These are phyloP conservation scores for Oryzias dopingdopingensis DNA, from an alignment of 2,797 vertebrate species.

Conservation along the genomic window DNA sequence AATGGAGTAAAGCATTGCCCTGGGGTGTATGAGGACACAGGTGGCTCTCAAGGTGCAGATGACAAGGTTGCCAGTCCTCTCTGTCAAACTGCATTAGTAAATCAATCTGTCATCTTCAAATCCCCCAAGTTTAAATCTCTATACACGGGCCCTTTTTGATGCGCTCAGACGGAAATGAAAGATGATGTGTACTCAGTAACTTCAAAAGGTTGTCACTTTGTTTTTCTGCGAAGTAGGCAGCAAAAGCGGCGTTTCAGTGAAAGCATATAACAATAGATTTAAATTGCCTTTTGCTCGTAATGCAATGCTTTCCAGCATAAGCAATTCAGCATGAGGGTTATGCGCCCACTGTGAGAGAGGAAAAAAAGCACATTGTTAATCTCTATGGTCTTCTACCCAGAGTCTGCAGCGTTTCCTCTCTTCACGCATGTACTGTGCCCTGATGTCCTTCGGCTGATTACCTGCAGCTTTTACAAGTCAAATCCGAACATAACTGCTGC, in stretches of 20 bases:
- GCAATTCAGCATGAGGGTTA: constrained; percentile 29
- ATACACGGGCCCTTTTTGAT: constrained; percentile 47
- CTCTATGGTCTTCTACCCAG: constrained; percentile 37
- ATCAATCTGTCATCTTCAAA: constrained; percentile 75
- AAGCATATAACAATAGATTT: constrained; percentile 41
- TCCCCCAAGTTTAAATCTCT: constrained; percentile 61
- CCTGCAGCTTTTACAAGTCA: constrained; percentile 31
- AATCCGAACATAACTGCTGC: constrained; percentile 13
- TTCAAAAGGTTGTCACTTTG: constrained; percentile 64
- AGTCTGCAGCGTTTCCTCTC: constrained; percentile 31
- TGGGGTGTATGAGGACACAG: constrained; percentile 73
- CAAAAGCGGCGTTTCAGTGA: constrained; percentile 33
- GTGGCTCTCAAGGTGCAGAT: constrained; percentile 70
- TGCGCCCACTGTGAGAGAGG: constrained; percentile 11
- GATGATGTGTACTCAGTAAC: constrained; percentile 60
- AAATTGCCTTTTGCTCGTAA: constrained; percentile 52
- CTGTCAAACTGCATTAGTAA: constrained; percentile 76
- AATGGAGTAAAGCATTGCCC: constrained; percentile 53
- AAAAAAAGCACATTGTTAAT: constrained; percentile 37
- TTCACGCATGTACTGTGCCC: constrained; percentile 6
- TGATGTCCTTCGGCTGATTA: constrained; percentile 36
- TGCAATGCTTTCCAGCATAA: constrained; percentile 31
- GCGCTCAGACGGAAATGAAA: constrained; percentile 65
- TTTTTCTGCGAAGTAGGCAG: constrained; percentile 46
- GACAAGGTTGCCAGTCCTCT: constrained; percentile 67